phyloP scores from a whole-genome alignment of 2,113 vertebrate genomes.

The Myocastor coypus region DNA sequence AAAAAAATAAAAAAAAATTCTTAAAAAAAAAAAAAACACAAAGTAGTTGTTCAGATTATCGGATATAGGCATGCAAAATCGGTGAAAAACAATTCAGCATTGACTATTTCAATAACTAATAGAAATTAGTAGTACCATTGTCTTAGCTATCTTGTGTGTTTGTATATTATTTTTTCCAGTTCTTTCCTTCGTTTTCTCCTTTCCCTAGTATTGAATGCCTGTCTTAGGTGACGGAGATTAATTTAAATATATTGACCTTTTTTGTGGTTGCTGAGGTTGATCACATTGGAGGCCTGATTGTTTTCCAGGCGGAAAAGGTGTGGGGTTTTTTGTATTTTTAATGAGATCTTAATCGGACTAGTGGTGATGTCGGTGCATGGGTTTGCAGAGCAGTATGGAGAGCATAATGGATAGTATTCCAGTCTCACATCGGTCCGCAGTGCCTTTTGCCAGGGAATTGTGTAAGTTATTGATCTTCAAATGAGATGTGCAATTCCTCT shows the following conservation, averaged over 20 bases:
- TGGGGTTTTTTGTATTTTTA: neutral
- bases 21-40: too few species aligned
- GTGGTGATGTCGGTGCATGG: neutral
- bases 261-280: conserved; percentile 37
- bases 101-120: too few species aligned
- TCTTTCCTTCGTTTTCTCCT: too few species aligned
- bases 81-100: too few species aligned
- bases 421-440: neutral
- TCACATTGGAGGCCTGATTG: conserved; percentile 36
- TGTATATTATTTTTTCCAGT: too few species aligned
- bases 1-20: too few species aligned
- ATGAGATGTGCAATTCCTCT: conserved; percentile 45
- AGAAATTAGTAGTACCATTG: too few species aligned
- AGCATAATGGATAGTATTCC: neutral
- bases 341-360: conserved; percentile 43
- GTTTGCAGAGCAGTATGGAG: neutral
- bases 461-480: neutral
- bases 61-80: too few species aligned
- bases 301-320: neutral
- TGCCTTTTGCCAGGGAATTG: neutral
- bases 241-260: conserved; percentile 50
- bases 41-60: too few species aligned
- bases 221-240: conserved; percentile 23
- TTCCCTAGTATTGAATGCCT: neutral
- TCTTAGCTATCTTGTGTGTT: too few species aligned